These are phyloP conservation scores for Nemoura dubitans DNA, from an alignment of 2,888 invertebrate genomes.

Conservation along the genomic window DNA sequence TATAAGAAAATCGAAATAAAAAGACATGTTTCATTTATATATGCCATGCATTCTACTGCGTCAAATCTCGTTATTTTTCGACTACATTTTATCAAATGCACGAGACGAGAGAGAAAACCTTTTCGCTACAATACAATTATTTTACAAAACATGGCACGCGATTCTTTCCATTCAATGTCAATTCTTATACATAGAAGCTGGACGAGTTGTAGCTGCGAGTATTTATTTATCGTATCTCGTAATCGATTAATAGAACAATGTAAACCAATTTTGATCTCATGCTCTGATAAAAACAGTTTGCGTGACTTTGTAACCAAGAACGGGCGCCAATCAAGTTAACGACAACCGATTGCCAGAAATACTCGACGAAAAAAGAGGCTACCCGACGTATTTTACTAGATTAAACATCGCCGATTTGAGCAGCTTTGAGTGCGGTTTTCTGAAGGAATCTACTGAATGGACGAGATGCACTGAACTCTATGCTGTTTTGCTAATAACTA, in stretches of 20 bases:
- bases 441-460: background rate
- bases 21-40: no score
- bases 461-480: background rate
- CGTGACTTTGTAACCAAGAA: background rate
- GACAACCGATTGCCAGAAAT: background rate
- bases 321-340: background rate
- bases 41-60: background rate
- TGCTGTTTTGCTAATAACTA: background rate
- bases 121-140: background rate
- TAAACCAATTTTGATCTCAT: background rate
- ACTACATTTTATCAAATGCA: background rate
- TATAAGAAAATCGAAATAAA: no score
- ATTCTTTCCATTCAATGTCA: background rate
- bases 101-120: background rate
- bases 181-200: background rate
- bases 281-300: background rate
- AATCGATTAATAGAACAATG: conserved; percentile 7
- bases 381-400: background rate
- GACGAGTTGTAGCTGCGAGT: background rate
- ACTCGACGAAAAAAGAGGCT: background rate
- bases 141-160: background rate
- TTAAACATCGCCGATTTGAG: background rate
- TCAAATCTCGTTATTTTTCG: background rate
- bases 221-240: background rate
- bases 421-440: background rate